A percentile compares a stretch with the other conserved stretches of the same genome.
Conservation (phyloP, 1,140 invertebrate species). For the Nebria ingens region DNA sequence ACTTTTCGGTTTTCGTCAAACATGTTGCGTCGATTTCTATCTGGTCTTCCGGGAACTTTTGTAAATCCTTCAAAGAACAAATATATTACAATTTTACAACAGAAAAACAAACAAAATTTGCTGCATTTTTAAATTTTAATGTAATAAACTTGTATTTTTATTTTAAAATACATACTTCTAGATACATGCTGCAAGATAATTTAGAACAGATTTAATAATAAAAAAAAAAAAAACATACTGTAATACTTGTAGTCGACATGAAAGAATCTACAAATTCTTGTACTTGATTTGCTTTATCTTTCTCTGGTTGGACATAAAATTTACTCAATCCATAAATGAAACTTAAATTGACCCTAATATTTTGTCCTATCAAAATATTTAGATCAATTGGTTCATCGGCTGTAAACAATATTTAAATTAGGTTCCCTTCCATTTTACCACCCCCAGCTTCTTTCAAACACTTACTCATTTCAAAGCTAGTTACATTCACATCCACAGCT, state of each 20-base stretch:
- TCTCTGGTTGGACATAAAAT: conserved; percentile 34
- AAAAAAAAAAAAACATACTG: no score
- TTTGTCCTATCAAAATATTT: conserved; percentile 33
- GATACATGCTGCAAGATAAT: no score
- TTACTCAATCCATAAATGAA: conserved; percentile 28
- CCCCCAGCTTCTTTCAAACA: not conserved
- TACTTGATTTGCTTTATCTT: conserved; percentile 25
- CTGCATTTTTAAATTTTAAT: no score
- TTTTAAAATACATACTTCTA: no score
- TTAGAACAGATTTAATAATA: no score
- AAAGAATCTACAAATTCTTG: conserved; percentile 24
- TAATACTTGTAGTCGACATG: conserved; percentile 25
- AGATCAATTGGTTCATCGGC: conserved; percentile 19
- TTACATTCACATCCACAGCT: conserved; percentile 23
- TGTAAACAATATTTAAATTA: conserved; percentile 16
- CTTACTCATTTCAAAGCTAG: conserved; percentile 5
- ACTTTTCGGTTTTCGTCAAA: not conserved
- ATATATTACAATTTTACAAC: no score
- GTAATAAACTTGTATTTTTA: no score
- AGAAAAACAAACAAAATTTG: no score
- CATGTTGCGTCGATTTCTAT: not conserved
- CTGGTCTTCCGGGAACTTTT: not conserved
- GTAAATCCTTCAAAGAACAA: not conserved
- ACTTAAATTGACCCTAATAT: conserved; percentile 30
- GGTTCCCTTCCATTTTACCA: not conserved